Conservation (phyloP, 2,113 vertebrate genomes). For the Vidua macroura region DNA sequence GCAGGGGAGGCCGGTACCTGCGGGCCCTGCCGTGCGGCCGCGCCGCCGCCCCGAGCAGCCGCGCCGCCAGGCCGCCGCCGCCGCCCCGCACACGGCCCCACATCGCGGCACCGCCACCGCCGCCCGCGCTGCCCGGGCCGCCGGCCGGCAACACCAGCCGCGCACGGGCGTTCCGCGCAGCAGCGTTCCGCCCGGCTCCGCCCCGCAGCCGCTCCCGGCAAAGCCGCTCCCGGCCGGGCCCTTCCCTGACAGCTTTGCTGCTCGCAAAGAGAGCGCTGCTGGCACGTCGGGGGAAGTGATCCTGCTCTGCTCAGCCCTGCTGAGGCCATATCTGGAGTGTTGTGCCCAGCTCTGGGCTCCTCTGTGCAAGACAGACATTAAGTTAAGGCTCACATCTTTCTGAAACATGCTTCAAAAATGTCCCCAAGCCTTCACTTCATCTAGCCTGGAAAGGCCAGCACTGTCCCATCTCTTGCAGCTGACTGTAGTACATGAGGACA, state of each 20-base stretch:
- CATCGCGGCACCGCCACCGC: background rate
- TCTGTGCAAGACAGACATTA: background rate
- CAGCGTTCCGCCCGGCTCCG: background rate
- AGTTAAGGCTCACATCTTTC: background rate
- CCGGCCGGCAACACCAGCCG: background rate
- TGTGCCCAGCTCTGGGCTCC: background rate
- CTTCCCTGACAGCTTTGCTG: no score
- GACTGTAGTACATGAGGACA: background rate
- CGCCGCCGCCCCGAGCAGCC: no score
- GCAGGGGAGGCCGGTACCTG: background rate
- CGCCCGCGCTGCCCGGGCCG: background rate
- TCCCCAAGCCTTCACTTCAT: background rate
- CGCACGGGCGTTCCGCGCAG: background rate
- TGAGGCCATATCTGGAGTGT: background rate
- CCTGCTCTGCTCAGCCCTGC: background rate
- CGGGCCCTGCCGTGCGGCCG: background rate
- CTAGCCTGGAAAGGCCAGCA: background rate
- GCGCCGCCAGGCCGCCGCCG: no score
- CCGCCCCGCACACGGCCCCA: background rate
- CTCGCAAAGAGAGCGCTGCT: background rate
- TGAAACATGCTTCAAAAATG: background rate
- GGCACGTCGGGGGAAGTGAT: background rate
- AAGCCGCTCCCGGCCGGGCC: fast-evolving
- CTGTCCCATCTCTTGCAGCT: background rate
- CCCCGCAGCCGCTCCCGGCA: background rate